Evolutionary conservation across 2,797 vertebrate genomes (phyloP).

Genomic region (Urophycis tenuis): DNA sequence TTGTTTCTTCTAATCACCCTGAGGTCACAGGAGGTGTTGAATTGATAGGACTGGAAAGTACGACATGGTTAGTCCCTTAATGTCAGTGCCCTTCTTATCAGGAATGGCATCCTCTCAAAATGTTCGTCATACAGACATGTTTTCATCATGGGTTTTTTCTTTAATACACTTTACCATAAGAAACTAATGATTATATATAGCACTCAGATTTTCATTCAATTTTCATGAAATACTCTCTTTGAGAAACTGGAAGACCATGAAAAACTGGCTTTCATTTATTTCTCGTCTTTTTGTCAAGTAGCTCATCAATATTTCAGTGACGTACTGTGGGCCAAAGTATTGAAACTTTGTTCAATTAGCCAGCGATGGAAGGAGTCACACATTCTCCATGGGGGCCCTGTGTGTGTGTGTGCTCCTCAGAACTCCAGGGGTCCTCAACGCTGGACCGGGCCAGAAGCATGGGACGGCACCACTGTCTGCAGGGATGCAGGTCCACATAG

Average conservation of each 20-base stretch:
- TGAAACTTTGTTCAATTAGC: constrained; percentile 75
- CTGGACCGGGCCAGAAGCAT: constrained; percentile 64
- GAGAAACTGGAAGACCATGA: constrained; percentile 76
- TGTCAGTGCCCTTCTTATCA: not conserved
- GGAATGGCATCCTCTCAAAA: constrained; percentile 7
- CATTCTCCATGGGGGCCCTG: constrained; percentile 32
- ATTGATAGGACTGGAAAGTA: constrained; percentile 1
- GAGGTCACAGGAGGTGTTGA: not conserved
- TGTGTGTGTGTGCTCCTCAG: constrained; percentile 43
- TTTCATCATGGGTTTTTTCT: not conserved
- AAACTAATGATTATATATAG: constrained; percentile 60
- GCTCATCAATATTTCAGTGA: constrained; percentile 75
- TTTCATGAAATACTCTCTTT: constrained; percentile 76
- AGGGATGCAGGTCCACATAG: constrained; percentile 43
- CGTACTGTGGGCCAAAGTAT: constrained; percentile 63
- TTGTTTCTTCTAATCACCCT: not conserved
- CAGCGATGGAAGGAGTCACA: constrained; percentile 63
- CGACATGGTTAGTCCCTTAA: not conserved
- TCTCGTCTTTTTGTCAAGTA: constrained; percentile 79
- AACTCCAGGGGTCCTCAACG: constrained; percentile 52
- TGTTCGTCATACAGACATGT: constrained; percentile 1
- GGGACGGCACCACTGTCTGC: constrained; percentile 64
- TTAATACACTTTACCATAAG: constrained; percentile 19
- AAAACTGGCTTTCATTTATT: constrained; percentile 73
- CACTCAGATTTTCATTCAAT: constrained; percentile 69